Evolutionary conservation across 2,113 vertebrate species (phyloP).

Genomic region (Apaloderma vittatum): DNA sequence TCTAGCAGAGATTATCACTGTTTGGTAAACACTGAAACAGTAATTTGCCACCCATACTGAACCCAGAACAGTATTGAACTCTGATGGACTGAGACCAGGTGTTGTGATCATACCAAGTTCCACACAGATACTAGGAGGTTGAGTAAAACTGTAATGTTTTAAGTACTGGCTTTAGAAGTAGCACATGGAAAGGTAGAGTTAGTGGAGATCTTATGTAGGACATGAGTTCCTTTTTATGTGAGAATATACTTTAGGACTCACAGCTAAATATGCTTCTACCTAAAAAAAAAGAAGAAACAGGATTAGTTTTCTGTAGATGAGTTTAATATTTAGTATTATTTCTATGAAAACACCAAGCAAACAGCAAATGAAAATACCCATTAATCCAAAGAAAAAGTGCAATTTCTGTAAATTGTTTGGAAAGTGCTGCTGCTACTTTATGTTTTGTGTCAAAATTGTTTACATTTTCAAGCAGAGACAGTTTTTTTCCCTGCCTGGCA

Average conservation of each 20-base stretch:
- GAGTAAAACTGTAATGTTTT: not conserved
- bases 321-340: not conserved
- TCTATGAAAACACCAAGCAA: not conserved
- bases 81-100: constrained; percentile 16
- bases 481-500: constrained; percentile 19
- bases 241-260: not conserved
- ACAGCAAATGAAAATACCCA: not conserved
- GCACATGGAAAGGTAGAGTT: not conserved
- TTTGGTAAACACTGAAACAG: not conserved
- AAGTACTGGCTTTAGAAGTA: not conserved
- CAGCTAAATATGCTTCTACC: not conserved
- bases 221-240: not conserved
- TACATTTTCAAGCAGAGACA: not conserved
- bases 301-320: not conserved
- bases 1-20: not conserved
- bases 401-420: not conserved
- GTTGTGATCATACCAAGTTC: not conserved
- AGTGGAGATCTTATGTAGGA: not conserved
- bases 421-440: not conserved
- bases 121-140: not conserved
- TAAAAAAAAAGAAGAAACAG: not conserved
- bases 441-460: constrained; percentile 29
- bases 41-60: not conserved
- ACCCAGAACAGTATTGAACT: not conserved
- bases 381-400: not conserved